Evolutionary conservation across 2,888 invertebrate genomes (phyloP).

Genomic region (Drosophila flavopinicola): DNA sequence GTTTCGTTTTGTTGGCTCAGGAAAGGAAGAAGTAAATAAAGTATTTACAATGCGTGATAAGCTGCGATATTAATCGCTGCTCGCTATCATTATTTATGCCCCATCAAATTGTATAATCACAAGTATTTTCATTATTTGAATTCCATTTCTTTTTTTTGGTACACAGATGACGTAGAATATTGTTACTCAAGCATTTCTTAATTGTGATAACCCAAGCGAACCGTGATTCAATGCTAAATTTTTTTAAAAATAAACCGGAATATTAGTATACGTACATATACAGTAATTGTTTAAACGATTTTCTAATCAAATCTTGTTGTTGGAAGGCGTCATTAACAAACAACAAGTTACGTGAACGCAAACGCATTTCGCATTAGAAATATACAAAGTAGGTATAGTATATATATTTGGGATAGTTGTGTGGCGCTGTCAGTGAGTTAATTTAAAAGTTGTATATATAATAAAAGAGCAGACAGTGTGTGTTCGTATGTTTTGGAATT

Average conservation of each 20-base stretch:
- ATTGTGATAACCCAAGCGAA: conserved; percentile 53
- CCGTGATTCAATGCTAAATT: conserved; percentile 49
- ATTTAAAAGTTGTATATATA: conserved; percentile 8
- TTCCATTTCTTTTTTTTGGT: conserved; percentile 3
- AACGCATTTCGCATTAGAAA: background rate
- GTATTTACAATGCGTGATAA: conserved; percentile 28
- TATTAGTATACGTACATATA: conserved; percentile 3
- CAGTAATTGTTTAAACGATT: conserved; percentile 39
- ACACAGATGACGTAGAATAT: conserved; percentile 49
- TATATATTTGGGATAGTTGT: conserved; percentile 15
- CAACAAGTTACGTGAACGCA: conserved; percentile 52
- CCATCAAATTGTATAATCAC: conserved; percentile 3
- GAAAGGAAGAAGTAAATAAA: conserved; percentile 2
- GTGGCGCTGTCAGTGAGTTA: conserved; percentile 9
- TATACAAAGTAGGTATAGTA: conserved; percentile 7
- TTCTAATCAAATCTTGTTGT: conserved; percentile 38
- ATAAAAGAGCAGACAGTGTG: conserved; percentile 4
- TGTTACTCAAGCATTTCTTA: conserved; percentile 38
- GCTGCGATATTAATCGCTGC: conserved; percentile 8
- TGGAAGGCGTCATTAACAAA: conserved; percentile 27
- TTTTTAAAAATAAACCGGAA: conserved; percentile 13
- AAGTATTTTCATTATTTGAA: background rate
- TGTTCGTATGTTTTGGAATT: background rate
- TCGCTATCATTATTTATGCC: conserved; percentile 16
- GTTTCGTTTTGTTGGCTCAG: conserved; percentile 9